Conservation (phyloP, 2,797 vertebrate species). For the Myripristis jacobus region DNA sequence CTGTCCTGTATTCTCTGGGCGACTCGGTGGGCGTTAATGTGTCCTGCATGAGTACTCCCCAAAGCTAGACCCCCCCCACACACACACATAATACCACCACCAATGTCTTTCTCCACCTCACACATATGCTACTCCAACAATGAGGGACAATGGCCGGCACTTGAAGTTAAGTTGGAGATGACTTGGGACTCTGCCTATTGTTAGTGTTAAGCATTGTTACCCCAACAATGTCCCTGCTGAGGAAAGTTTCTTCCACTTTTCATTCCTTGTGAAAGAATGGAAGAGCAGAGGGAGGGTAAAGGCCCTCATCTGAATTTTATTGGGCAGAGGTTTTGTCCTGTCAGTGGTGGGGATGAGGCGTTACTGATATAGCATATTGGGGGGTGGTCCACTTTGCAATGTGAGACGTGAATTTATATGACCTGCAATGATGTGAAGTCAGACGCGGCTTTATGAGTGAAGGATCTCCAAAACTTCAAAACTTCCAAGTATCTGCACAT, state of each 20-base stretch:
- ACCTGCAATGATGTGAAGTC: constrained; percentile 40
- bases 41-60: constrained; percentile 56
- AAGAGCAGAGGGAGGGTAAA: constrained; percentile 25
- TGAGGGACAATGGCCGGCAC: constrained; percentile 75
- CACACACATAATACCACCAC: background rate
- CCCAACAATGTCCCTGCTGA: constrained; percentile 52
- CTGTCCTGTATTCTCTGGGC: constrained; percentile 30
- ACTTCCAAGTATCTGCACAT: background rate
- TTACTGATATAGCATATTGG: constrained; percentile 60
- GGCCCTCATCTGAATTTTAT: constrained; percentile 61
- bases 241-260: constrained; percentile 47
- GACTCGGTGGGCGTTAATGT: constrained; percentile 60
- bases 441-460: background rate
- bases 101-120: constrained; percentile 61
- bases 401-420: constrained; percentile 46
- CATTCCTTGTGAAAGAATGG: constrained; percentile 24
- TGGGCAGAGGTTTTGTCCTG: constrained; percentile 36
- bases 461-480: constrained; percentile 21
- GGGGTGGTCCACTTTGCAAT: constrained; percentile 55
- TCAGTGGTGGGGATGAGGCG: constrained; percentile 40
- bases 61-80: constrained; percentile 38
- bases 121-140: constrained; percentile 76
- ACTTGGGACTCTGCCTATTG: constrained; percentile 73
- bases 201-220: constrained; percentile 79
- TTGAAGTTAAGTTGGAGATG: constrained; percentile 75